Base-by-base conservation (phyloP, 2,888 invertebrate species). In the Lordiphosa andalusiaca region DNA sequence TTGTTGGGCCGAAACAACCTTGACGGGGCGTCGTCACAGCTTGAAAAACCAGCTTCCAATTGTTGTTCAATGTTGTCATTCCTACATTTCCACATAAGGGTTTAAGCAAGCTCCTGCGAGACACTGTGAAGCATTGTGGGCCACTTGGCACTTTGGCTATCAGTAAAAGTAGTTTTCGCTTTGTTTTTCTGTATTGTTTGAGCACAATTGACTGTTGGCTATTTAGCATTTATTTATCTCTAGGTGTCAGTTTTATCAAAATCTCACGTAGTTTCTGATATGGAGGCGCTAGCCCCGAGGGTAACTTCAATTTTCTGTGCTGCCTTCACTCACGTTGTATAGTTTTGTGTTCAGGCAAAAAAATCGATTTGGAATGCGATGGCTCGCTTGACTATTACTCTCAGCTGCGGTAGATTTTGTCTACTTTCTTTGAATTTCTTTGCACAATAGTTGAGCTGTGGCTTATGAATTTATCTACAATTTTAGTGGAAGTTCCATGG, bases 241-340 rank as follows among this genome's bases (percentile, higher is more conserved):
- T 38, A 37, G 44, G 50, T 46, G 48, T 13, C 6, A 49, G 40
- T 51, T 65, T 60, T 54, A 66, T 65, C 66, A 54, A 66, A 66
- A 54, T 60, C 66, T 65, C 66, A 66, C 66, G 66, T 60, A 58
- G 25, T 25, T 7, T 25, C 35, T 2, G 58, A 58, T 62, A 62
- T 35, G 44, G 47, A 39, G 25, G 52, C 63, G 57, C 52, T 44
- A 36, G 40, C 61, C 67, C 50, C 40, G 36, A 30, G 33, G 49
- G 58, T 44, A 54, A 55, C 60, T 74, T 70, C 74, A 71, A 73
- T 76, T 81, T 60, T 40, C 33, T 42, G n/a, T 36, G 41, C 36
- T 62, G 66, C 81, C 82, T 77, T 77, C 70, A 70, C 82, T 74
- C 82, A 81, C 76, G 81, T 81, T 62, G 33, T 44, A 25, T 21